These are phyloP conservation scores for Nothoprocta pentlandii DNA, from an alignment of 2,113 vertebrate species.

Conservation along the genomic window DNA sequence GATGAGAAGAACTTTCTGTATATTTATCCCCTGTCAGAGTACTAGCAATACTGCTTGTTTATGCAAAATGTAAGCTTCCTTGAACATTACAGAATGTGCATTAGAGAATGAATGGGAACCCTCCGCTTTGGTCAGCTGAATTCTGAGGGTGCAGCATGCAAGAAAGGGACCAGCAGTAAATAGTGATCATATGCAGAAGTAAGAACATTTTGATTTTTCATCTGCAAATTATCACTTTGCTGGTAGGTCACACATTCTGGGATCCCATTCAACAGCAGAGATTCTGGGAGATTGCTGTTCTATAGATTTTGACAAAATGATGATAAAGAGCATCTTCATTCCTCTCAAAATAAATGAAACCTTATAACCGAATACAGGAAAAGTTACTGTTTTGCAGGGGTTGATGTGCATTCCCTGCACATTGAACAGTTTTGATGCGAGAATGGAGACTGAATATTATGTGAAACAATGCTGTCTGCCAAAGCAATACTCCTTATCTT, in stretches of 20 bases:
- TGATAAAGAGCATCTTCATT: not conserved
- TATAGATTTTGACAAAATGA: not conserved
- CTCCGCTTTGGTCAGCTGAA: fast-evolving
- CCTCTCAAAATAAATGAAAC: not conserved
- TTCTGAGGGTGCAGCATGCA: fast-evolving
- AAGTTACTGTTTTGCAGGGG: not conserved
- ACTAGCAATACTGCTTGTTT: not conserved
- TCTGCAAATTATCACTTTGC: not conserved
- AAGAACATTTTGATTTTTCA: not conserved
- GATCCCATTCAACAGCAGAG: not conserved
- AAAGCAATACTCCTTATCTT: not conserved
- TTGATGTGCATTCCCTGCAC: not conserved
- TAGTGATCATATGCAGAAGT: fast-evolving
- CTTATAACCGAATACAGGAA: not conserved
- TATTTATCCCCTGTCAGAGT: not conserved
- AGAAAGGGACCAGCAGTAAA: not conserved
- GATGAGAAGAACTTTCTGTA: not conserved
- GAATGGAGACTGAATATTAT: not conserved
- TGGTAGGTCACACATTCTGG: fast-evolving
- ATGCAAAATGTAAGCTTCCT: not conserved
- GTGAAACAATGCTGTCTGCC: not conserved
- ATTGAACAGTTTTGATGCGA: not conserved
- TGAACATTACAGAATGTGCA: too few relatives aligned
- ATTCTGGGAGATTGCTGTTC: not conserved
- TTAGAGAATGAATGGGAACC: not conserved